Percentiles rank a stretch among this genome's conserved stretches.
These are phyloP conservation scores for Mallotus villosus DNA, from an alignment of 2,797 vertebrate genomes.

Conservation along the genomic window DNA sequence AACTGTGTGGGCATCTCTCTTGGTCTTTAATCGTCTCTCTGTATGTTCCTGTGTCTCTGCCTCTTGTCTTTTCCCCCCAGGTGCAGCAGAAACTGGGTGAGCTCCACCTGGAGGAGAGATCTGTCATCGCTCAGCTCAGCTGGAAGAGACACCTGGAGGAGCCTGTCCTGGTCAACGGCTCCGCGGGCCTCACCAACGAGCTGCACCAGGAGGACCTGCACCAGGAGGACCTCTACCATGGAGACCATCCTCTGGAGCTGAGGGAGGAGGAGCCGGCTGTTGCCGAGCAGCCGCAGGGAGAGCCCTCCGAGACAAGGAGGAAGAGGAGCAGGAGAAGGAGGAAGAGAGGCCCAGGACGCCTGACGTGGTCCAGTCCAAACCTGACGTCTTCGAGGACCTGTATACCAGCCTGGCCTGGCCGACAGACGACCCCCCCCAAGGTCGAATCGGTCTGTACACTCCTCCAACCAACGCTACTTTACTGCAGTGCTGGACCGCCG, in stretches of 20 bases:
- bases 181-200: conserved; percentile 53
- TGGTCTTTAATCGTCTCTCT: not conserved
- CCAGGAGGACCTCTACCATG: conserved; percentile 54
- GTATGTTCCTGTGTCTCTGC: not conserved
- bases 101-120: conserved; percentile 84
- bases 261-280: conserved; percentile 32
- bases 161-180: conserved; percentile 89
- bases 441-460: conserved; percentile 16
- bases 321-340: conserved; percentile 59
- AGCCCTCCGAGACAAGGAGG: conserved; percentile 40
- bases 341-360: conserved; percentile 73
- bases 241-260: conserved; percentile 48
- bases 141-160: conserved; percentile 83
- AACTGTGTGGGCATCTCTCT: not conserved
- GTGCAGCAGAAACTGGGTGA: conserved; percentile 86
- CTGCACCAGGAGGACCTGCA: conserved; percentile 52
- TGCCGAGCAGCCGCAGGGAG: conserved; percentile 34
- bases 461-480: too few species aligned
- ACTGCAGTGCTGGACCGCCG: too few species aligned
- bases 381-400: conserved; percentile 66
- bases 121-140: conserved; percentile 78
- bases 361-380: conserved; percentile 74
- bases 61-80: conserved; percentile 54
- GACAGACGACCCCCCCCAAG: conserved; percentile 48
- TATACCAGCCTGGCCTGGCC: conserved; percentile 63